Evolutionary conservation across 2,113 vertebrate species (phyloP), one percentile per base, ranked within the genome.

Genomic region (Leucosticte australis): DNA sequence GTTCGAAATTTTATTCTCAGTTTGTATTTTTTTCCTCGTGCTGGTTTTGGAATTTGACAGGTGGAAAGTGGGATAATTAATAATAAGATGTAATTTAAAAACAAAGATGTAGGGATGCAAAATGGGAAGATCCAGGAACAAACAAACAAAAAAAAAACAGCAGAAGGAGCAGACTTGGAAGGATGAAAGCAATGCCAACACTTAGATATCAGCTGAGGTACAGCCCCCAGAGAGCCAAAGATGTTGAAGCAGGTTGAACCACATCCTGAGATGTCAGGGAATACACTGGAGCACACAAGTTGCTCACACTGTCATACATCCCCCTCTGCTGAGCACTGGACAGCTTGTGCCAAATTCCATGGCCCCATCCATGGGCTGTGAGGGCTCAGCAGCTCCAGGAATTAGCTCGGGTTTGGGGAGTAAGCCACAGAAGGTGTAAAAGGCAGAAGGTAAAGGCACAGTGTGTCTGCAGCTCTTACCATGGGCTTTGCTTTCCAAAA

Each of bases 301-400:
- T 33, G 23, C 14, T n/a, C 2, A 0, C 1, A 0, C 19, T 3
- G 26, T 30, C 9, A 4, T 4, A 7, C 4, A 26, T 46, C 59
- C 26, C 39, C 7, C 7, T 87, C 65, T 80, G 44, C 59, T 42
- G 55, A 41, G n/a, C 37, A 4, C 31, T 19, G 50, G 24, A 13
- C 22, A 57, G 6, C 42, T 57, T 53, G 39, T 31, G 28, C 44
- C 44, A 87, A 92, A 67, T 17, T 9, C 10, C 7, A 0, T 2
- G 0, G 63, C 15, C 15, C 37, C 5, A 3, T 50, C 23, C 31
- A 10, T 1, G 7, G 53, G 28, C 24, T 26, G 28, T 0, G 0
- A 50, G 46, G 39, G 75, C 33, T 69, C 49, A 44, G 28, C 37
- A 41, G 31, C 62, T 79, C 65, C 4, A 1, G 55, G 69, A 75